phyloP scores from a whole-genome alignment of 2,888 invertebrate species.

The Synanthedon andrenaeformis region DNA sequence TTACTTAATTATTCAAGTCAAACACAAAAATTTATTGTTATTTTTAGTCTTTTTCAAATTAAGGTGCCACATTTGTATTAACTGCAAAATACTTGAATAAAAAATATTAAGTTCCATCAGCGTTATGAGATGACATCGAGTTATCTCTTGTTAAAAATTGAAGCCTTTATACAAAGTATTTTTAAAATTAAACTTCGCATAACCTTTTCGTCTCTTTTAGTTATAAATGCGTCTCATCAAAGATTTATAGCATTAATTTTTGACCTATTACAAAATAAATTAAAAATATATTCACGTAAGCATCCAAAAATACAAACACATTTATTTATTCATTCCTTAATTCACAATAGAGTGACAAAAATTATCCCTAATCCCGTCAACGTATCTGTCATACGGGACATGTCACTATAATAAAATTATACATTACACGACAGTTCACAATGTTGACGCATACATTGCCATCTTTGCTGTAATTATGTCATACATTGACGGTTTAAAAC shows the following conservation, averaged over 20 bases:
- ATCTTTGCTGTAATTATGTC: background rate
- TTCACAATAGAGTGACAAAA: slow-evolving; percentile 4
- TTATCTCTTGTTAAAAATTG: slow-evolving; percentile 1
- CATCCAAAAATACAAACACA: background rate
- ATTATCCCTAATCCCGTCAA: slow-evolving; percentile 4
- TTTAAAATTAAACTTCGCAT: background rate
- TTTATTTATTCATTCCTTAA: slow-evolving; percentile 1
- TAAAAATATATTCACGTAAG: background rate
- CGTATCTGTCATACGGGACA: slow-evolving; percentile 2
- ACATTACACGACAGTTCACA: background rate
- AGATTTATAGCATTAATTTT: too few species aligned
- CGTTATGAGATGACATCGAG: background rate
- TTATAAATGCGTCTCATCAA: too few species aligned
- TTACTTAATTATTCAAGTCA: too few species aligned
- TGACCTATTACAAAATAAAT: too few species aligned
- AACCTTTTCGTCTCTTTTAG: too few species aligned
- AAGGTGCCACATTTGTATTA: background rate
- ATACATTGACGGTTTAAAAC: too few species aligned
- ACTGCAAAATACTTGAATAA: background rate
- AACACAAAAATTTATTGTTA: too few species aligned
- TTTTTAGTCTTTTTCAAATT: too few species aligned
- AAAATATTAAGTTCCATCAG: background rate
- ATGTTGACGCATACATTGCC: background rate
- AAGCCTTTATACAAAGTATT: background rate
- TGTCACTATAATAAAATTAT: background rate